phyloP scores from a whole-genome alignment of 2,113 vertebrate genomes.

The Oplegnathus fasciatus region DNA sequence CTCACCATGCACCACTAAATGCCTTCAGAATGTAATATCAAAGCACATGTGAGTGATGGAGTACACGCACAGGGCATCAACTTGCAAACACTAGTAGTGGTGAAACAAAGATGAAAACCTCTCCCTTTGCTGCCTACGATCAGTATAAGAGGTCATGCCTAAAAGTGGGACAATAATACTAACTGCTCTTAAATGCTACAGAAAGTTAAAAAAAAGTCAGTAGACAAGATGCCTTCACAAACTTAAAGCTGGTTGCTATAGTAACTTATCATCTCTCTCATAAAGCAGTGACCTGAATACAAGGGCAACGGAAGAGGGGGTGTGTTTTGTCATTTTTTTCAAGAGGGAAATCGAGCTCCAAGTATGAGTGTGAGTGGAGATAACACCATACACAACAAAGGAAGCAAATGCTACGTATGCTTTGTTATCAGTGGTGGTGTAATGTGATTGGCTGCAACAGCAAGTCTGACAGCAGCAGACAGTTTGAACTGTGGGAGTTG shows the following conservation, averaged over 20 bases:
- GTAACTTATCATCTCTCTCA: background rate
- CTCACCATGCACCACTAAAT: constrained; percentile 21
- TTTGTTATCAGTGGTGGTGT: constrained; percentile 25
- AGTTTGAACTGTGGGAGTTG: constrained; percentile 43
- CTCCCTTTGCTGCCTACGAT: background rate
- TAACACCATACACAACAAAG: constrained; percentile 26
- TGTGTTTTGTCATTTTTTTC: background rate
- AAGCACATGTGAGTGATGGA: background rate
- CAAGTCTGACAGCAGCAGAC: constrained; percentile 16
- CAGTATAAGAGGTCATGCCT: background rate
- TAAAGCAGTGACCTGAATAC: background rate
- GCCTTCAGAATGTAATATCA: constrained; percentile 5
- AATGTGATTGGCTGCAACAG: constrained; percentile 34
- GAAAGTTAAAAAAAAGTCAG: background rate
- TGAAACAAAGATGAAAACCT: background rate
- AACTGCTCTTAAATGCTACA: background rate
- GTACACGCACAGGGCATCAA: background rate
- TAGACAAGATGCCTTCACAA: background rate
- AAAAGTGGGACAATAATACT: background rate
- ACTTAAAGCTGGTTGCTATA: background rate
- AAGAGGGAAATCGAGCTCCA: background rate
- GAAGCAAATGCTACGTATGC: background rate
- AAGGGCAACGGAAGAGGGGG: background rate
- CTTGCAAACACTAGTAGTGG: background rate
- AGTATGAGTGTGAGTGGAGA: constrained; percentile 17